Conservation (phyloP, 2,113 vertebrate genomes). For the Limnothrissa miodon region DNA sequence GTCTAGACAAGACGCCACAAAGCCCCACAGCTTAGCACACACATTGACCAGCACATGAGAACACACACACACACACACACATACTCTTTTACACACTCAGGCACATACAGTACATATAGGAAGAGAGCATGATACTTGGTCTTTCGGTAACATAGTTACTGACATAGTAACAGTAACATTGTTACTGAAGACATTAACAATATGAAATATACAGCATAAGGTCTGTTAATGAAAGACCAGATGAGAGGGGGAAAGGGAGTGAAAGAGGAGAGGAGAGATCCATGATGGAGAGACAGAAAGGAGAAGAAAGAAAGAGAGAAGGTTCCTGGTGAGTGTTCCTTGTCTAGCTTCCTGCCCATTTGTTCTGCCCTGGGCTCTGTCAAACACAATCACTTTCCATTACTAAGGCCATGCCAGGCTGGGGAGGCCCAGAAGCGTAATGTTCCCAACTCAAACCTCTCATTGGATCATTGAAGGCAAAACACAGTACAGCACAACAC, state of each 20-base stretch:
- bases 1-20: slow-evolving; percentile 32
- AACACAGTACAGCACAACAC: too few relatives aligned
- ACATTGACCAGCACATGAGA: slow-evolving; percentile 6
- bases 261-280: background rate
- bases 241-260: background rate
- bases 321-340: slow-evolving; percentile 7
- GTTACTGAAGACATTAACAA: too few relatives aligned
- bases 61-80: slow-evolving; percentile 1
- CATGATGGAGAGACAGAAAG: background rate
- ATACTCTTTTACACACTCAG: background rate
- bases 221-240: too few relatives aligned
- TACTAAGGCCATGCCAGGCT: slow-evolving; percentile 20
- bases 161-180: too few relatives aligned
- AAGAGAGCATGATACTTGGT: background rate
- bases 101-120: background rate
- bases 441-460: background rate
- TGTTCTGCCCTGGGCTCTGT: slow-evolving; percentile 32
- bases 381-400: slow-evolving; percentile 30
- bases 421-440: background rate
- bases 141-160: too few relatives aligned
- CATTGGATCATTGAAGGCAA: background rate
- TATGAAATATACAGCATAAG: too few relatives aligned
- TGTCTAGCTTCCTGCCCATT: slow-evolving; percentile 31
- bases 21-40: slow-evolving; percentile 14
- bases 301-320: background rate